Evolutionary conservation across 1,140 invertebrate genomes (phyloP).

Genomic region (Samia ricini): DNA sequence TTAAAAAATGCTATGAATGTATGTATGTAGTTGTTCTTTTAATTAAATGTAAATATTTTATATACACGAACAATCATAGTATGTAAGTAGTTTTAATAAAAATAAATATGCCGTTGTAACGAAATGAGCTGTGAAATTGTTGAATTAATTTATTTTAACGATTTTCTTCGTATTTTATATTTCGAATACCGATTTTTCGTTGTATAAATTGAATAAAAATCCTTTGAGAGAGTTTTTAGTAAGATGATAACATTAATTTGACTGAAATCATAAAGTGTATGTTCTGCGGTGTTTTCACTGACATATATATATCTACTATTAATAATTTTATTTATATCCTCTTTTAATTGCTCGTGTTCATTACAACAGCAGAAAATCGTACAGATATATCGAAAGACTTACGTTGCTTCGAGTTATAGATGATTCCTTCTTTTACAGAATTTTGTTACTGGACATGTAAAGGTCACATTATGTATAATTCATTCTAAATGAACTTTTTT

Average conservation of each 20-base stretch:
- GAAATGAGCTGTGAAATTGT: neutral
- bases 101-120: neutral
- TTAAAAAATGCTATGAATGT: constrained; percentile 4
- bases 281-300: too few species aligned
- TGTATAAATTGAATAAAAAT: too few species aligned
- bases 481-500: too few species aligned
- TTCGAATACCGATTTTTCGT: too few species aligned
- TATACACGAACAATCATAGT: constrained; percentile 33
- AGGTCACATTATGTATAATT: neutral
- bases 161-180: too few species aligned
- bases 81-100: constrained; percentile 20
- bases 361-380: constrained; percentile 2
- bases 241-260: too few species aligned
- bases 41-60: neutral
- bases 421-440: neutral
- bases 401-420: neutral
- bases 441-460: neutral
- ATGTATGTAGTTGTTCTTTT: neutral
- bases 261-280: too few species aligned
- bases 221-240: too few species aligned
- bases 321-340: too few species aligned
- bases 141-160: too few species aligned
- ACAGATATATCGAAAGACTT: constrained; percentile 25
- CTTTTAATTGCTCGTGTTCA: neutral
- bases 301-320: too few species aligned